Evolutionary conservation across 2,888 invertebrate species (phyloP).

Genomic region (Phania funesta): DNA sequence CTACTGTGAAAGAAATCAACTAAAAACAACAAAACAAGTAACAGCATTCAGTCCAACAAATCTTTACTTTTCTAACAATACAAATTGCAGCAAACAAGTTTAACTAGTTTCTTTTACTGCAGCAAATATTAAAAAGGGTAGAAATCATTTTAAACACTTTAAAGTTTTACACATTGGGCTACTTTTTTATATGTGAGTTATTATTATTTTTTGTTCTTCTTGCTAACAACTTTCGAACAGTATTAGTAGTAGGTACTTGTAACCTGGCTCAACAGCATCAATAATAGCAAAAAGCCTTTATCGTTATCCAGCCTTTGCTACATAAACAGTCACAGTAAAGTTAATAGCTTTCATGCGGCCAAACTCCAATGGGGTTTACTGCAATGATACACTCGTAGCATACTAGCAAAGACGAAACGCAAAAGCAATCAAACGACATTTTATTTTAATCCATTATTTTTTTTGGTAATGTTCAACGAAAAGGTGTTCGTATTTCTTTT

Average conservation of each 20-base stretch:
- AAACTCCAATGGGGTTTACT: constrained; percentile 41
- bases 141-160: constrained; percentile 37
- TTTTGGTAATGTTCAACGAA: too few relatives aligned
- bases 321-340: not conserved
- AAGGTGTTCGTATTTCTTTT: too few relatives aligned
- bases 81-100: constrained; percentile 46
- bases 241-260: not conserved
- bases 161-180: constrained; percentile 32
- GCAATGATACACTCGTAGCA: constrained; percentile 36
- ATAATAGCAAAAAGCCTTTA: not conserved
- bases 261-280: constrained; percentile 3
- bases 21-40: not conserved
- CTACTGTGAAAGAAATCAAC: too few relatives aligned
- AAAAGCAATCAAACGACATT: constrained; percentile 27
- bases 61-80: not conserved
- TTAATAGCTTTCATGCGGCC: constrained; percentile 1
- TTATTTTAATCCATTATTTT: not conserved
- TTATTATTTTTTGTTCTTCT: not conserved
- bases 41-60: not conserved
- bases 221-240: constrained; percentile 28
- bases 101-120: constrained; percentile 31
- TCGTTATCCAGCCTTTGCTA: constrained; percentile 11
- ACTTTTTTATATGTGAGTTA: too few relatives aligned
- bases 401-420: not conserved
- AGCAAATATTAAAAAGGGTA: not conserved